Conservation (phyloP, 2,797 vertebrate genomes). For the Fistularia commersonii region DNA sequence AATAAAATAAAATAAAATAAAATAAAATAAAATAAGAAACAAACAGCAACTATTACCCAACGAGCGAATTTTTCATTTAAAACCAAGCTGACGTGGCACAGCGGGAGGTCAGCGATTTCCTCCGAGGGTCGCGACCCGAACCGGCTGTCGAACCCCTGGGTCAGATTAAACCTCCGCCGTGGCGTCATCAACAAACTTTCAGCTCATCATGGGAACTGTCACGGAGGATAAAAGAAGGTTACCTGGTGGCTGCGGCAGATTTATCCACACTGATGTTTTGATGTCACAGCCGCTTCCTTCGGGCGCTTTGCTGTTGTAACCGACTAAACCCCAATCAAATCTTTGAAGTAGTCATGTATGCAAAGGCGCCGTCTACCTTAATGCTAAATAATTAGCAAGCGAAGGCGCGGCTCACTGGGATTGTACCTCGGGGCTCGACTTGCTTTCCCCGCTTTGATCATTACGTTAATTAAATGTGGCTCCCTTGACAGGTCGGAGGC, state of each 20-base stretch:
- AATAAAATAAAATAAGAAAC: too few relatives aligned
- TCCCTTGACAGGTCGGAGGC: slow-evolving; percentile 74
- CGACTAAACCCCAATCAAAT: slow-evolving; percentile 76
- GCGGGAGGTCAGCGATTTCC: too few relatives aligned
- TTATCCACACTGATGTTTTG: slow-evolving; percentile 81
- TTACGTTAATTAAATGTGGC: slow-evolving; percentile 82
- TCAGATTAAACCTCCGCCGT: slow-evolving; percentile 41
- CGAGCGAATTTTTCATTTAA: too few relatives aligned
- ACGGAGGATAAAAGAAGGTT: slow-evolving; percentile 73
- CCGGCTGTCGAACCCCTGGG: too few relatives aligned
- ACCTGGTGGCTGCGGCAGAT: slow-evolving; percentile 75
- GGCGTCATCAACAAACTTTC: slow-evolving; percentile 55
- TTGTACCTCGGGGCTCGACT: slow-evolving; percentile 74
- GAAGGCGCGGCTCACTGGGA: slow-evolving; percentile 61
- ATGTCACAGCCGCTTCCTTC: slow-evolving; percentile 70
- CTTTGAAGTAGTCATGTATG: slow-evolving; percentile 81
- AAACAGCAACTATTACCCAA: too few relatives aligned
- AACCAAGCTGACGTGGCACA: too few relatives aligned
- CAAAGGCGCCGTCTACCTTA: slow-evolving; percentile 79
- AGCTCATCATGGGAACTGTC: slow-evolving; percentile 66
- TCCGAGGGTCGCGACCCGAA: too few relatives aligned
- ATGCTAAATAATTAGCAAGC: slow-evolving; percentile 82
- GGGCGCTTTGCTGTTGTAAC: slow-evolving; percentile 71
- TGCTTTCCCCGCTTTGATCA: slow-evolving; percentile 78
- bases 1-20: too few relatives aligned